A percentile compares a stretch with the other conserved stretches of the same genome.
Evolutionary conservation across 2,888 invertebrate genomes (phyloP).

Genomic region (Clanis bilineata): DNA sequence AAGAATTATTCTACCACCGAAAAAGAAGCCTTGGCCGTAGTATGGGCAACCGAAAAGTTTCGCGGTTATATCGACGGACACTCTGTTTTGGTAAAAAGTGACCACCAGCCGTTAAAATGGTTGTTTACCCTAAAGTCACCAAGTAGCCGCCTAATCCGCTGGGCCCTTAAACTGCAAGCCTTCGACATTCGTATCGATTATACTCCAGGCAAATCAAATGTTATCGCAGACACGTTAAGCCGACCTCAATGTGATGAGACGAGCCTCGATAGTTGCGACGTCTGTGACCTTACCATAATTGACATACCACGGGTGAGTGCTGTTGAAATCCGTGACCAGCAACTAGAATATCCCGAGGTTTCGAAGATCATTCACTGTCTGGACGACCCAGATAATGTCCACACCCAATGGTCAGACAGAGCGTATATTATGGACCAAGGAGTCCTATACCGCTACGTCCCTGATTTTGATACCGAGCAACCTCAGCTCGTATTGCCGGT

Average conservation of each 20-base stretch:
- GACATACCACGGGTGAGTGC: neutral
- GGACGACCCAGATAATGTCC: neutral
- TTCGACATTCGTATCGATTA: constrained; percentile 49
- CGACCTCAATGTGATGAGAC: neutral
- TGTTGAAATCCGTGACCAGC: neutral
- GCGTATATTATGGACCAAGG: neutral
- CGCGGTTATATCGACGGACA: constrained; percentile 46
- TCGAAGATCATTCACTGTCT: neutral
- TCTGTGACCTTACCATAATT: neutral
- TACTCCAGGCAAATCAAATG: neutral
- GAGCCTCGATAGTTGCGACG: neutral
- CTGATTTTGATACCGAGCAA: neutral
- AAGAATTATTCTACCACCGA: constrained; percentile 57
- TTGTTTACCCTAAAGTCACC: constrained; percentile 53
- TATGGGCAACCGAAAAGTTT: constrained; percentile 32
- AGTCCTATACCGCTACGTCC: neutral
- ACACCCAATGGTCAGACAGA: neutral
- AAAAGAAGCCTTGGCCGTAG: constrained; percentile 43
- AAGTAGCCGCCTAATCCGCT: no score
- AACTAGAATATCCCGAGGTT: neutral
- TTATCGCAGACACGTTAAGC: neutral
- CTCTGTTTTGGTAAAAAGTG: constrained; percentile 48
- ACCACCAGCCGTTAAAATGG: constrained; percentile 66
- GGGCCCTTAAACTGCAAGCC: constrained; percentile 56
- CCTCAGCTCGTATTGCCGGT: neutral